phyloP scores from a whole-genome alignment of 1,140 invertebrate genomes.

The Melipona quadrifasciata region DNA sequence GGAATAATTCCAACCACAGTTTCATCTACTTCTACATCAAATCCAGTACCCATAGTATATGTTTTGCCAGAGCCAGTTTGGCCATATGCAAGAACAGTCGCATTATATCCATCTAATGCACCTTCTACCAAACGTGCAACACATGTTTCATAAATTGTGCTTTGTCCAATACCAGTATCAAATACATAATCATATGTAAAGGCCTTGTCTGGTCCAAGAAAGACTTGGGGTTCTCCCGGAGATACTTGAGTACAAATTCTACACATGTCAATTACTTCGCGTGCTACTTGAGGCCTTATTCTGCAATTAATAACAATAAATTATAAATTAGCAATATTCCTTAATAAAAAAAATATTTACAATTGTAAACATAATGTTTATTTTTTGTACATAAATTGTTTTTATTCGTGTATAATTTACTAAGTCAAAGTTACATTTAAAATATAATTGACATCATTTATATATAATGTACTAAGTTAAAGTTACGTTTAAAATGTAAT shows the following conservation, averaged over 20 bases:
- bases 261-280: constrained; percentile 97
- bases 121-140: constrained; percentile 93
- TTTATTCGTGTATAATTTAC: no score
- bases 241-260: constrained; percentile 95
- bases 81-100: constrained; percentile 97
- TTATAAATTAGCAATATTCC: not conserved
- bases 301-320: constrained; percentile 82
- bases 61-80: constrained; percentile 99
- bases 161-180: constrained; percentile 88
- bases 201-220: constrained; percentile 95
- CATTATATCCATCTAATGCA: constrained; percentile 96
- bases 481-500: not conserved
- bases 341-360: not conserved
- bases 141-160: constrained; percentile 93
- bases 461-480: no score
- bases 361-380: not conserved
- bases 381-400: not conserved
- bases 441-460: no score
- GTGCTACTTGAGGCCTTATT: constrained; percentile 95
- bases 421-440: no score
- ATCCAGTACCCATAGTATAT: constrained; percentile 99
- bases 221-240: constrained; percentile 93
- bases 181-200: constrained; percentile 99
- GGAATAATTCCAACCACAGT: constrained; percentile 92
- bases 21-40: constrained; percentile 90